These are phyloP conservation scores for Myiozetetes cayanensis DNA, from an alignment of 2,113 vertebrate genomes.

Conservation along the genomic window DNA sequence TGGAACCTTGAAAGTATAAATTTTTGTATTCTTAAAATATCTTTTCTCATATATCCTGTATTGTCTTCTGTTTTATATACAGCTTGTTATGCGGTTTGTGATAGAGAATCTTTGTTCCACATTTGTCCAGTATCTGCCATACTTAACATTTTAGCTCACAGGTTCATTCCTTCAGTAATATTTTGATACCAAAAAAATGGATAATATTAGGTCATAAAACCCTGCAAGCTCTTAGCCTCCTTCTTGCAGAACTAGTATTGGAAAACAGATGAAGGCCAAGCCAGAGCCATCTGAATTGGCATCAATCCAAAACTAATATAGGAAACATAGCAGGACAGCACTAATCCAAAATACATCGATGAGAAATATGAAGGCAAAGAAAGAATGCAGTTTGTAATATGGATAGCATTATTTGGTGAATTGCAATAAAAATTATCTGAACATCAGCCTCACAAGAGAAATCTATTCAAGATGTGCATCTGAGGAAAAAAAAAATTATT, in stretches of 20 bases:
- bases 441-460: background rate
- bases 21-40: background rate
- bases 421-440: background rate
- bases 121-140: background rate
- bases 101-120: background rate
- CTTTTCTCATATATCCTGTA: background rate
- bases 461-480: background rate
- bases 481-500: background rate
- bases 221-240: background rate
- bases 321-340: background rate
- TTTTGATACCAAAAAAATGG: background rate
- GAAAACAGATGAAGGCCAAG: background rate
- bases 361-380: background rate
- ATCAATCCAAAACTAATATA: background rate
- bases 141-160: background rate
- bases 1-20: background rate
- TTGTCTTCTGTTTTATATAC: background rate
- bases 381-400: background rate
- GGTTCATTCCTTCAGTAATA: background rate
- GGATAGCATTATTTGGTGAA: background rate
- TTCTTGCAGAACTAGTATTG: background rate
- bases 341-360: background rate
- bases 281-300: background rate
- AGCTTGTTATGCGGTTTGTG: background rate
- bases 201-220: background rate